Evolutionary conservation across 2,888 invertebrate genomes (phyloP).

Genomic region (Agrochola lota): DNA sequence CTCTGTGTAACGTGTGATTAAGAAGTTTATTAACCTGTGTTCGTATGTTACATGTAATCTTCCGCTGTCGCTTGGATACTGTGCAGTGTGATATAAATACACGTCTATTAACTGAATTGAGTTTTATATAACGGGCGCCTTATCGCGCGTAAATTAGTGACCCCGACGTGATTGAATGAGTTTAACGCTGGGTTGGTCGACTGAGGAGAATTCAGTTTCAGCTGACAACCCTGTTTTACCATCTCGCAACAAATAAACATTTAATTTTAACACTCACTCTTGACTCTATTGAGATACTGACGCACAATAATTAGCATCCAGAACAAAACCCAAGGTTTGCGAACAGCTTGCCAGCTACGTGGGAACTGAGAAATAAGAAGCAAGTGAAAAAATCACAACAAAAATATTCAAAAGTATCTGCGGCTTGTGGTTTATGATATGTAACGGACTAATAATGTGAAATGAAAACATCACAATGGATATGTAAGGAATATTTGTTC

Average conservation of each 20-base stretch:
- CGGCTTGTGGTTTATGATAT: slow-evolving; percentile 80
- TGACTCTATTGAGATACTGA: slow-evolving; percentile 11
- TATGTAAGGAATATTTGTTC: slow-evolving; percentile 62
- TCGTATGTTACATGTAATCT: too few relatives aligned
- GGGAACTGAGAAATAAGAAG: slow-evolving; percentile 55
- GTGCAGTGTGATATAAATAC: too few relatives aligned
- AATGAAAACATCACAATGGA: slow-evolving; percentile 69
- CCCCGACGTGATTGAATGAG: too few relatives aligned
- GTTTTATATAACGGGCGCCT: too few relatives aligned
- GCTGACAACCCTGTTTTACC: too few relatives aligned
- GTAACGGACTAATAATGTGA: slow-evolving; percentile 68
- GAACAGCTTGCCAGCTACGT: slow-evolving; percentile 67
- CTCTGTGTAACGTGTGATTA: too few relatives aligned
- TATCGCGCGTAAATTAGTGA: too few relatives aligned
- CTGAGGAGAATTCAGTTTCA: too few relatives aligned
- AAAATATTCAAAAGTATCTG: slow-evolving; percentile 79
- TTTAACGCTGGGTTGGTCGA: too few relatives aligned
- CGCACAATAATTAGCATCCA: slow-evolving; percentile 36
- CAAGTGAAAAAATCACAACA: slow-evolving; percentile 80
- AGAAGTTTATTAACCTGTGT: too few relatives aligned
- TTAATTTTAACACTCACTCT: slow-evolving; percentile 11
- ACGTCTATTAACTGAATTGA: too few relatives aligned
- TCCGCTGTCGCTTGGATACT: too few relatives aligned
- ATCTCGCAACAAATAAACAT: slow-evolving; percentile 21
- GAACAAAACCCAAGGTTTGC: slow-evolving; percentile 61